Evolutionary conservation across 2,888 invertebrate genomes (phyloP).

Genomic region (Tachina lurida): DNA sequence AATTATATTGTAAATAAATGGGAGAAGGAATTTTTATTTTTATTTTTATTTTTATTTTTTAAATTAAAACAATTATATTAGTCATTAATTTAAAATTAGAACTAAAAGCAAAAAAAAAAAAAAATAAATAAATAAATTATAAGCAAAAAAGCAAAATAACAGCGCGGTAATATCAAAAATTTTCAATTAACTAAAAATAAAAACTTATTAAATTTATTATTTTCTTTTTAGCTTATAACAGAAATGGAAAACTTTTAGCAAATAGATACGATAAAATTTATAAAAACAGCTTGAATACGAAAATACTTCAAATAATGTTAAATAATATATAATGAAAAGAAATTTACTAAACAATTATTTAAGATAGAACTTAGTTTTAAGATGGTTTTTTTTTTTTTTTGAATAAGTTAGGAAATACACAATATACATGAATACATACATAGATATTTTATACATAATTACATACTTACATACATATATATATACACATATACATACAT

Average conservation of each 20-base stretch:
- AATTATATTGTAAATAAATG: constrained; percentile 57
- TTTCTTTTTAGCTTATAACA: constrained; percentile 22
- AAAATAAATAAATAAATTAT: too few species aligned
- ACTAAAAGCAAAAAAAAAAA: constrained; percentile 23
- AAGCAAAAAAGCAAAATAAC: constrained; percentile 36
- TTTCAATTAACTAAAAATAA: constrained; percentile 39
- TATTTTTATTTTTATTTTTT: too few species aligned
- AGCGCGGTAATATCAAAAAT: constrained; percentile 72
- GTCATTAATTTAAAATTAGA: neutral
- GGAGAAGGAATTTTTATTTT: constrained; percentile 15
- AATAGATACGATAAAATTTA: constrained; percentile 5
- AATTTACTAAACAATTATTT: constrained; percentile 6
- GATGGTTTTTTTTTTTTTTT: constrained; percentile 14
- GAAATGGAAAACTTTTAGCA: constrained; percentile 10
- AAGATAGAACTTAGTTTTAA: constrained; percentile 11
- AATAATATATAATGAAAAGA: constrained; percentile 27
- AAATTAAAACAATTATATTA: constrained; percentile 13
- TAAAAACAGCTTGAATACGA: constrained; percentile 47
- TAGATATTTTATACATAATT: too few species aligned
- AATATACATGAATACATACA: neutral
- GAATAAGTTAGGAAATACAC: constrained; percentile 11
- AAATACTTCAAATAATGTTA: constrained; percentile 37
- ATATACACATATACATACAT: neutral
- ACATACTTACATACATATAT: too few species aligned
- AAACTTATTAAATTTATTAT: constrained; percentile 51